Evolutionary conservation across 2,888 invertebrate genomes (phyloP).

Genomic region (Nomada fucata): DNA sequence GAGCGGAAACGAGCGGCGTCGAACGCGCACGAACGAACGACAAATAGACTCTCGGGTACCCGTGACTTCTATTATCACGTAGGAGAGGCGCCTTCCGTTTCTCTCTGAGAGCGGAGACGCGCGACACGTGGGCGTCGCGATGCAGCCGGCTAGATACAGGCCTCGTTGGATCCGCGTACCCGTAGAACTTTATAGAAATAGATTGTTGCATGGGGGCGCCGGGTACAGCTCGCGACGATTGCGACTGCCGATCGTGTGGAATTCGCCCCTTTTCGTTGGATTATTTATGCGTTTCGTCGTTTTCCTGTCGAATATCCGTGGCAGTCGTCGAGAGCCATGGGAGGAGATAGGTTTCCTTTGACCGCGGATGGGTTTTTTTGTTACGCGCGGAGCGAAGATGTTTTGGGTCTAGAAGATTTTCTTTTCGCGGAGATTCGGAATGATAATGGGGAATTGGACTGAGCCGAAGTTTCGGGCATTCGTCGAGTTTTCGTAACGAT

Average conservation of each 20-base stretch:
- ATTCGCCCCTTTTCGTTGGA: neutral
- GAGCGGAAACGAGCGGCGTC: slow-evolving; percentile 31
- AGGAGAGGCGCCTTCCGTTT: slow-evolving; percentile 35
- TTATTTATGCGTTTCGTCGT: neutral
- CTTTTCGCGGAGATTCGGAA: too few species aligned
- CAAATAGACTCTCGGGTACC: slow-evolving; percentile 53
- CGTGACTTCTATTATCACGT: slow-evolving; percentile 48
- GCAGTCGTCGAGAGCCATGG: too few species aligned
- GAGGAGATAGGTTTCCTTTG: too few species aligned
- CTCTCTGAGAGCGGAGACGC: neutral
- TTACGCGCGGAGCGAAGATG: too few species aligned
- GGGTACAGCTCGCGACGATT: too few species aligned
- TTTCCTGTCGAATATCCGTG: too few species aligned
- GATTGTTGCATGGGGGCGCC: too few species aligned
- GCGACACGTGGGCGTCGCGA: slow-evolving; percentile 45
- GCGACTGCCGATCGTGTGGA: too few species aligned
- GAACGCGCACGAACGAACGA: slow-evolving; percentile 36
- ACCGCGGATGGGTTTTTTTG: too few species aligned
- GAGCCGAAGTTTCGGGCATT: neutral
- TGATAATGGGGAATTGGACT: too few species aligned
- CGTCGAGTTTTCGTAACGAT: neutral
- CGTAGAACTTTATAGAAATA: neutral
- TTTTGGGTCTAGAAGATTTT: too few species aligned
- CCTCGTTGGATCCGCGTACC: slow-evolving; percentile 4
- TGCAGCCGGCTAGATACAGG: slow-evolving; percentile 23